Evolutionary conservation across 2,888 invertebrate genomes (phyloP).

Genomic region (Meandrusa payeni): DNA sequence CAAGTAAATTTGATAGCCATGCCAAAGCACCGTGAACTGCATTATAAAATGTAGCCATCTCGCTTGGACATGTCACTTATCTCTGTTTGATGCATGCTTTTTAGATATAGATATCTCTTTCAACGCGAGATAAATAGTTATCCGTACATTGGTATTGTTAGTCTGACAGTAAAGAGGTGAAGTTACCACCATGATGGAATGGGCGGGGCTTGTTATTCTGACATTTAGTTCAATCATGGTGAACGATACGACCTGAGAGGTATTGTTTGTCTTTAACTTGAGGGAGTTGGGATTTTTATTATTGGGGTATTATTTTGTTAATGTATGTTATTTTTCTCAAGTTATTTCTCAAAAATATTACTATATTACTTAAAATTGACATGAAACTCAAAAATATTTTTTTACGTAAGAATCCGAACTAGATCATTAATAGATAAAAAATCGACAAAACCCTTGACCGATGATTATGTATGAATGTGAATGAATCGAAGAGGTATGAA

Average conservation of each 20-base stretch:
- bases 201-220: slow-evolving; percentile 60
- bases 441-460: too few species aligned
- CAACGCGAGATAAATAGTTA: slow-evolving; percentile 69
- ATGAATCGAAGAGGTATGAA: too few species aligned
- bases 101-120: slow-evolving; percentile 77
- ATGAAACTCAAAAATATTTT: too few species aligned
- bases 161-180: slow-evolving; percentile 48
- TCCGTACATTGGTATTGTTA: slow-evolving; percentile 61
- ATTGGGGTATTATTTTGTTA: too few species aligned
- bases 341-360: too few species aligned
- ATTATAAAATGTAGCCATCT: slow-evolving; percentile 67
- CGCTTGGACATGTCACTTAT: slow-evolving; percentile 58
- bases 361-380: too few species aligned
- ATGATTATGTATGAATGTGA: too few species aligned
- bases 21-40: slow-evolving; percentile 55
- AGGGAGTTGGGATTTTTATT: too few species aligned
- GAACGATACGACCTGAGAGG: slow-evolving; percentile 22
- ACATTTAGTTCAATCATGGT: slow-evolving; percentile 46
- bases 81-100: slow-evolving; percentile 67
- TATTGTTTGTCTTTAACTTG: background rate
- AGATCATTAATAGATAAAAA: too few species aligned
- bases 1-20: slow-evolving; percentile 54
- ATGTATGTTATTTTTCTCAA: too few species aligned
- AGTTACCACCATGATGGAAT: slow-evolving; percentile 75
- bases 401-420: too few species aligned